phyloP scores from a whole-genome alignment of 2,113 vertebrate genomes.

The Amphilophus citrinellus region DNA sequence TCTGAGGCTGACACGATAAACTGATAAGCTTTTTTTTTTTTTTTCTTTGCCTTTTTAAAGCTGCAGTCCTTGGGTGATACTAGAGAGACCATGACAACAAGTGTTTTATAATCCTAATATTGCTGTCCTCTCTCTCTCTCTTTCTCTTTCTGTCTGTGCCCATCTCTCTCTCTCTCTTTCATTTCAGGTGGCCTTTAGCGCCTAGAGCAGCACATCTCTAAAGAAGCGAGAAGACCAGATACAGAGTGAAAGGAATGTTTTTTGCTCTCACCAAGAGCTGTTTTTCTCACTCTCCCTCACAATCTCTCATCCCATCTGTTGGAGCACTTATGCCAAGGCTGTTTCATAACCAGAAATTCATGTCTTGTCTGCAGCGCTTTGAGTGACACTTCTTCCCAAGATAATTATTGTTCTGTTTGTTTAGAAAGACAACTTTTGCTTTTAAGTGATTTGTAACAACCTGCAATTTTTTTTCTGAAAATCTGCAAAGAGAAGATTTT shows the following conservation, averaged over 20 bases:
- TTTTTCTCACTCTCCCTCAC: conserved; percentile 57
- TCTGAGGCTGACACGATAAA: conserved; percentile 18
- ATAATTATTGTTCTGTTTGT: background rate
- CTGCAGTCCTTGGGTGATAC: conserved; percentile 10
- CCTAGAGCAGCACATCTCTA: conserved; percentile 23
- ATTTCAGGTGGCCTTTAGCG: conserved; percentile 61
- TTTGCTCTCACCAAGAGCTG: conserved; percentile 43
- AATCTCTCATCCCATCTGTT: conserved; percentile 75
- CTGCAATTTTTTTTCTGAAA: background rate
- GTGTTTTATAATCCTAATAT: background rate
- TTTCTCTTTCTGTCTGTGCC: background rate
- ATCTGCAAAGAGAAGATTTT: background rate
- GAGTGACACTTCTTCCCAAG: conserved; percentile 31
- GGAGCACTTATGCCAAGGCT: conserved; percentile 60
- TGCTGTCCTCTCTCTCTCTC: background rate
- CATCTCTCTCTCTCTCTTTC: background rate
- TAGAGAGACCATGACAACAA: background rate
- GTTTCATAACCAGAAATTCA: conserved; percentile 66
- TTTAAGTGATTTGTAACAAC: background rate
- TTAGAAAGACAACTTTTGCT: background rate
- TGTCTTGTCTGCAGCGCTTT: conserved; percentile 17
- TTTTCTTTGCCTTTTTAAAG: background rate
- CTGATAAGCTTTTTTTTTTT: background rate
- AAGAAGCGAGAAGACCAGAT: conserved; percentile 44
- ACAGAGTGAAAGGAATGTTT: conserved; percentile 42